Base-by-base conservation (phyloP, 2,888 invertebrate genomes). In the Sphaeridia pumilis region DNA sequence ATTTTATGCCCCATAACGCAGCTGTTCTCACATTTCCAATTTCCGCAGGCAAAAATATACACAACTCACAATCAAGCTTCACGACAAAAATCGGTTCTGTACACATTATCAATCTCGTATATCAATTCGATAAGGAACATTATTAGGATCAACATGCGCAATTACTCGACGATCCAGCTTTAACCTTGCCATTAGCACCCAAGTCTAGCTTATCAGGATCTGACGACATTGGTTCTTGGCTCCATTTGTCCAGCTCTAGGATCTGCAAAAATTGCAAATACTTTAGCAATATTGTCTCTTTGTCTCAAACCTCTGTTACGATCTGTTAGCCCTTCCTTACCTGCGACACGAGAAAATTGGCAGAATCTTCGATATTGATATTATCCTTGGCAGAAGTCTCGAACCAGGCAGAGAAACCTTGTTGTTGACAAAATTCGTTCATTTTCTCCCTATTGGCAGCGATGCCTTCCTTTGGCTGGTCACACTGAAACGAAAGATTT, bases 381-480 rank as follows among this genome's bases (percentile, higher is more conserved):
- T 92, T 90, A 68, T 94, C 93, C 72, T 92, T 94, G 42, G 94
- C 94, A 0, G 93, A 94, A 1, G 93, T 94, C 73, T 93, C 89
- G 70, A 85, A 93, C 93, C 94, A 95, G 17, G 87, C 87, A 14
- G 86, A 79, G 71, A 95, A 95, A 0, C 89, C 87, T 67, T 90
- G 85, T 67, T 93, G 89, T 66, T 82, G 80, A 67, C 92, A 93
- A 70, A 87, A 90, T 66, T 90, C 87, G 66, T 94, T 90, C 84
- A 95, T 89, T 71, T 87, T 87, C 12, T 78, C 73, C 3, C 82
- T 77, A 56, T 80, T 81, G 68, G 83, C 85, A n/a, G 86, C 82
- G 56, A 87, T 75, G 4, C 88, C 89, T 71, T 90, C 89, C 69
- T 89, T 90, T 63, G 82, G 82, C 71, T 90, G 87, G 72, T 92